A percentile compares a stretch with the other conserved stretches of the same genome.
Evolutionary conservation across 2,113 vertebrate genomes (phyloP).

Genomic region (Amphiprion percula): DNA sequence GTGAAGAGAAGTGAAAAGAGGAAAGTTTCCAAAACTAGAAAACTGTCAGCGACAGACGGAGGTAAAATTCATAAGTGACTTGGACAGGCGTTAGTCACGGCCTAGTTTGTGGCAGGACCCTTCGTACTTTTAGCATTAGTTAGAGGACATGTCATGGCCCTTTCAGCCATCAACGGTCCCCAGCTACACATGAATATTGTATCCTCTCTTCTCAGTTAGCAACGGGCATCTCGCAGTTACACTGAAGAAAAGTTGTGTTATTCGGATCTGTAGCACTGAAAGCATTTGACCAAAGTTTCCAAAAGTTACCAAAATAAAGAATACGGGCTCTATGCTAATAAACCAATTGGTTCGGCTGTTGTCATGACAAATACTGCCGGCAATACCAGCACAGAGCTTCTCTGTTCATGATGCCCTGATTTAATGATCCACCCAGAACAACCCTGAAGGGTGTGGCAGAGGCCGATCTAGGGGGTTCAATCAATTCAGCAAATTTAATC

Average conservation of each 20-base stretch:
- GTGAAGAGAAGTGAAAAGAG: background rate
- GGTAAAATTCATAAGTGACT: constrained; percentile 19
- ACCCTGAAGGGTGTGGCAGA: constrained; percentile 50
- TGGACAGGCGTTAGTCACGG: constrained; percentile 27
- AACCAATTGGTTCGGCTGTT: constrained; percentile 54
- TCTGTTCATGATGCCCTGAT: constrained; percentile 44
- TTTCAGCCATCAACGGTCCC: constrained; percentile 30
- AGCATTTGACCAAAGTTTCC: constrained; percentile 27
- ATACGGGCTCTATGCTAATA: constrained; percentile 30
- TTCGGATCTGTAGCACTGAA: constrained; percentile 7
- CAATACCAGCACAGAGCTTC: constrained; percentile 41
- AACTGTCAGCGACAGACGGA: constrained; percentile 13
- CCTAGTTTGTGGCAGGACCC: constrained; percentile 19
- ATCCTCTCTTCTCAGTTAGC: constrained; percentile 39
- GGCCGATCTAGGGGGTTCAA: constrained; percentile 55
- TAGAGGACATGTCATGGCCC: constrained; percentile 44
- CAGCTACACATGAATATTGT: constrained; percentile 53
- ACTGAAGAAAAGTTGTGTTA: background rate
- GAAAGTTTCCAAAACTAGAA: constrained; percentile 23
- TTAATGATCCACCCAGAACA: constrained; percentile 57
- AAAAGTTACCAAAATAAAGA: constrained; percentile 32
- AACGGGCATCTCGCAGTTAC: background rate
- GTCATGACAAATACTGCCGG: constrained; percentile 39
- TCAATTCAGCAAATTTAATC: constrained; percentile 78
- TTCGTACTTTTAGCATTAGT: constrained; percentile 32